Conservation (phyloP, 2,797 vertebrate genomes). For the Peromyscus eremicus region DNA sequence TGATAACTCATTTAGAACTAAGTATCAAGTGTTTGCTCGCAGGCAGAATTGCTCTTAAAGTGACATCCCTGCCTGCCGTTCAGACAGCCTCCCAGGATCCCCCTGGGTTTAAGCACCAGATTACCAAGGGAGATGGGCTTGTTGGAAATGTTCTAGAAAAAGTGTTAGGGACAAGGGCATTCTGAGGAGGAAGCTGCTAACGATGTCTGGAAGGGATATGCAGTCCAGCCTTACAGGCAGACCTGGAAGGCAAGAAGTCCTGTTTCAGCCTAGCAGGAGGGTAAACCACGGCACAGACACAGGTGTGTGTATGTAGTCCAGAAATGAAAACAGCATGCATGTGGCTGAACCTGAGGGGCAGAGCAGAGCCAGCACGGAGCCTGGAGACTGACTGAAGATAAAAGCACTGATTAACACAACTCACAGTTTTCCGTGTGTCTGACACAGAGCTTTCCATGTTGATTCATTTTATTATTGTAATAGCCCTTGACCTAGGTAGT, state of each 20-base stretch:
- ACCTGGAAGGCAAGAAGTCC: not conserved
- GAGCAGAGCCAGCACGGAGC: not conserved
- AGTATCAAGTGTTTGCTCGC: not conserved
- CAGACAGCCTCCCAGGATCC: not conserved
- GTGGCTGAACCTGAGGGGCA: not conserved
- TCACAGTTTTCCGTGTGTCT: not conserved
- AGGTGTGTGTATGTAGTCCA: not conserved
- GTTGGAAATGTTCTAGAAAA: not conserved
- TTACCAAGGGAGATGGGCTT: not conserved
- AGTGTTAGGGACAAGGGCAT: not conserved
- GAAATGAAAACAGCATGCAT: conserved; percentile 11
- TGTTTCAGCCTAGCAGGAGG: not conserved
- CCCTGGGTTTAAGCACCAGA: not conserved
- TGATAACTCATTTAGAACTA: not conserved
- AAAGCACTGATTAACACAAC: not conserved
- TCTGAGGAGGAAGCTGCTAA: not conserved
- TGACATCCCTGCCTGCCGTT: not conserved
- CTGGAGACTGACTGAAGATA: not conserved
- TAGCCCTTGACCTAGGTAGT: not conserved
- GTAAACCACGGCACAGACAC: not conserved
- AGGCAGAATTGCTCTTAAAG: not conserved
- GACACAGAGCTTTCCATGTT: not conserved
- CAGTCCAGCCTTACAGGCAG: not conserved
- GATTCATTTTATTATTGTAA: not conserved
- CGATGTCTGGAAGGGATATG: not conserved